Evolutionary conservation across 1,140 invertebrate species (phyloP), one percentile per base, ranked within the genome.

Genomic region (Papilio glaucus): DNA sequence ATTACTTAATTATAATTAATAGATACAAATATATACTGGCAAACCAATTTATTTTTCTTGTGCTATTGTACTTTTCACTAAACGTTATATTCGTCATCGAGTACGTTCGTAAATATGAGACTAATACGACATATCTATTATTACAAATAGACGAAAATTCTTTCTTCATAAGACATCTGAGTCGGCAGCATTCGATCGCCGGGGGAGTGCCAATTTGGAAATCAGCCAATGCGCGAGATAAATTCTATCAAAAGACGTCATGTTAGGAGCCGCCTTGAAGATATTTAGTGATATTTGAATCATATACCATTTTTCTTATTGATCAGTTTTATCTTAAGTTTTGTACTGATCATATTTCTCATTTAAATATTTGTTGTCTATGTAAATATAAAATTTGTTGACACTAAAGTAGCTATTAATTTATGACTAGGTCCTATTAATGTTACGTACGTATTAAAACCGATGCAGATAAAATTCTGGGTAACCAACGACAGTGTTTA

Each of bases 191-290:
- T 69, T 69, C 67, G 67, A 69, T 69, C 42, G 42, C 10, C n/a
- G 26, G 24, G 8, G n/a, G 41, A 49, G 78, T 82, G 80, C 80
- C 80, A 82, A 82, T 76, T 76, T 82, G 80, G 80, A 80, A 70
- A 72, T 71, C 62, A 53, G 80, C 80, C 80, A 82, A 78, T 73
- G 72, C 65, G 74, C 76, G 75, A 74, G 74, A 77, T 72, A 60
- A 74, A 75, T 75, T 75, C 72, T 72, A 63, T 63, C 72, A 75
- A 77, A 70, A 76, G 79, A 81, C 71, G 79, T 79, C 81, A 73
- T 69, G 42, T 69, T n/a, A n/a, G n/a, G n/a, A n/a, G n/a, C n/a
- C 29, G 29, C 29, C 29, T 33, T 33, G 29, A 33, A 33, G 29
- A 33, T 33, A 33, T 33, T 33, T 33, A 33, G 29, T 6, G 2